Evolutionary conservation across 2,888 invertebrate species (phyloP), one percentile per base, ranked within the genome.

Genomic region (Eupithecia centaureata): DNA sequence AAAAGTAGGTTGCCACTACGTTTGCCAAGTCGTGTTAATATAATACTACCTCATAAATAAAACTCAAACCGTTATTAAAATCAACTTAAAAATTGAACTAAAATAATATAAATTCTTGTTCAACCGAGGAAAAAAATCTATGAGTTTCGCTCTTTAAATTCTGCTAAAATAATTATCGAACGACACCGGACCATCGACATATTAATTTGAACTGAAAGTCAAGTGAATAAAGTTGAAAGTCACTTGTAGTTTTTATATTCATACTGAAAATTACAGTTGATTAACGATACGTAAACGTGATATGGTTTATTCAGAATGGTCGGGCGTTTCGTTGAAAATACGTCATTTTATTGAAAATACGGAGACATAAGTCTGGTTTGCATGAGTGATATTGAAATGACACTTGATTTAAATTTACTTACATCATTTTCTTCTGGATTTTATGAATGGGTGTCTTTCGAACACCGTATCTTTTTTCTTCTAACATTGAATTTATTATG

Each of bases 251-350:
- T 32, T 51, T 70, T 66, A 63, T 61, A 61, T 65, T 68, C 63
- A 65, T 4, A 22, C 54, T 63, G 62, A 35, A 71, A 68, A 71
- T 63, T 65, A 61, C 52, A 67, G 70, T 71, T 61, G 63, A 66
- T 71, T 72, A 68, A 67, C 69, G 67, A 71, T 71, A 63, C 61
- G 38, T 22, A 66, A 60, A 68, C 66, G 70, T 67, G 70, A 65
- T 67, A 70, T 70, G 67, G 62, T 67, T 70, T 70, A 70, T 70
- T 70, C 70, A 70, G 63, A 51, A 25, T 66, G 62, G 52, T 63
- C 63, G 65, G 25, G 35, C 59, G 30, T 66, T 65, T 52, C 52
- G 32, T 47, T 47, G 47, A 47, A 47, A 47, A 47, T 47, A 47
- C 22, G 28, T 5, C 57, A 54, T 54, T 68, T 61, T 57, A 67